A percentile compares a stretch with the other conserved stretches of the same genome.
Evolutionary conservation across 2,113 vertebrate species (phyloP).

Genomic region (Campylorhamphus procurvoides): DNA sequence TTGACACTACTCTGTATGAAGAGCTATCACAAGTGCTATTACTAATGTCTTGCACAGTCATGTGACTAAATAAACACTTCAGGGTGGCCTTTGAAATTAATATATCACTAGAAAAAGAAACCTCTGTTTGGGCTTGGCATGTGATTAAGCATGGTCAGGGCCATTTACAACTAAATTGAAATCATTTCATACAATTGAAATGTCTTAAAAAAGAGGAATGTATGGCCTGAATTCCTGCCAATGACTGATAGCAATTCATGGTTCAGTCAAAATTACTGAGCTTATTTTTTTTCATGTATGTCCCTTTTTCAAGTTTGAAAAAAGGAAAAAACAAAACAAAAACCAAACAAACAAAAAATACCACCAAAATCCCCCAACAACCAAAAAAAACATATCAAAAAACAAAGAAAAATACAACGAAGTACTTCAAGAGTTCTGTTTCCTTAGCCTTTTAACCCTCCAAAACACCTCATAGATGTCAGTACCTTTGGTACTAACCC

Average conservation of each 20-base stretch:
- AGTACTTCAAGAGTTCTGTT: neutral
- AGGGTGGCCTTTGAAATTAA: neutral
- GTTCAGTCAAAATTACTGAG: neutral
- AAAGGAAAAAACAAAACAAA: neutral
- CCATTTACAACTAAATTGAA: neutral
- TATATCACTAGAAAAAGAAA: neutral
- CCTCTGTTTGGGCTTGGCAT: neutral
- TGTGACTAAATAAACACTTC: neutral
- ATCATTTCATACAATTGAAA: neutral
- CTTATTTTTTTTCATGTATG: neutral
- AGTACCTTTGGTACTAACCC: neutral
- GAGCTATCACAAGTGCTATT: neutral
- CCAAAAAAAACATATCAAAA: neutral
- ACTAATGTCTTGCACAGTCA: neutral
- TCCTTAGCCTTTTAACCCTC: neutral
- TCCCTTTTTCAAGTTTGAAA: neutral
- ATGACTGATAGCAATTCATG: neutral
- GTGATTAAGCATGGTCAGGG: neutral
- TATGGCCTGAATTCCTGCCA: neutral
- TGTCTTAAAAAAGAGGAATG: neutral
- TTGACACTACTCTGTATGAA: neutral
- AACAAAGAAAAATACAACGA: neutral
- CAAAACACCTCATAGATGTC: neutral
- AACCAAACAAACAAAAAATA: no score
- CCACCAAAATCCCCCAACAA: no score